Evolutionary conservation across 2,888 invertebrate genomes (phyloP), one percentile per base, ranked within the genome.

Genomic region (Caenorhabditis sp.): DNA sequence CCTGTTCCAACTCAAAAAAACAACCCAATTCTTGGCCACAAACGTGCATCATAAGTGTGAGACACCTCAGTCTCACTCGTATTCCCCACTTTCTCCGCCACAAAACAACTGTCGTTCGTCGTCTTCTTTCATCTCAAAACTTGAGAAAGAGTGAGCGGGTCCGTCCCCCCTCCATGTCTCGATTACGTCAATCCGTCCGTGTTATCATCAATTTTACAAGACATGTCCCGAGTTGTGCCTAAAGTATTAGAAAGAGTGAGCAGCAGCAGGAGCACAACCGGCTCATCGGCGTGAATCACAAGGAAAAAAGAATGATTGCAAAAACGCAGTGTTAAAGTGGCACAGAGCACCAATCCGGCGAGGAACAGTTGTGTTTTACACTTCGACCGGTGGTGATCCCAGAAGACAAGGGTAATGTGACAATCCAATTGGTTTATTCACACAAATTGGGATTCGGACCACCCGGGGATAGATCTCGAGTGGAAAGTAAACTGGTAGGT

Each of bases 131-230:
- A n/a, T 66, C 49, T n/a, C 54, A 59, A 35, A 31, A 22, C n/a
- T 61, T 19, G 24, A 38, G 12, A 12, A 8, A 26, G 41, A 44
- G 22, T 22, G 22, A 22, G 22, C 51, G 22, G 8, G 14, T 63
- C 54, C 16, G 44, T n/a, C n/a, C n/a, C n/a, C n/a, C n/a, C n/a
- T n/a, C n/a, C n/a, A n/a, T 35, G 44, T 5, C 49, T 54, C 35
- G 75, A 76, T 76, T 76, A 59, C 76, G 76, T 76, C 76, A 76
- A 76, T 69, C 69, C 61, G 38, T 58, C 68, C 63, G 69, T 77
- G 77, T 77, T 70, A 68, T 77, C 77, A 77, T 77, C 77, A 77
- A 70, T 77, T 77, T 77, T 70, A 77, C 77, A 77, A 70, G 77
- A 69, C 69, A 38, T 69, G 26, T n/a, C 47, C 38, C 38, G 24